These are phyloP conservation scores for Perognathus longimembris DNA, from an alignment of 2,113 vertebrate genomes.

Conservation along the genomic window DNA sequence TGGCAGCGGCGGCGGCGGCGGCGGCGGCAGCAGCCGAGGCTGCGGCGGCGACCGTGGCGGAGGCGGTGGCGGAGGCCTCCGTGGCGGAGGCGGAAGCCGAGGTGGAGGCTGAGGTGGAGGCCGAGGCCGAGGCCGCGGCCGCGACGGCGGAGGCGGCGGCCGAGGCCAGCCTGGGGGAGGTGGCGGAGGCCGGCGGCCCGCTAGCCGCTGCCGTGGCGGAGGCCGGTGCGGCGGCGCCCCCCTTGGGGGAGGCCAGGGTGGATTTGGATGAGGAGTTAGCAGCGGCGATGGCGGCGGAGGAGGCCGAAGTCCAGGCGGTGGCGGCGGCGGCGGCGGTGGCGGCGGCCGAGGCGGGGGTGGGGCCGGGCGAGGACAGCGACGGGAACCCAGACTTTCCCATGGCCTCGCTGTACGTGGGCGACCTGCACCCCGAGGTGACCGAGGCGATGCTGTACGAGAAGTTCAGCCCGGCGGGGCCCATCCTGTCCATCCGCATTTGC, in stretches of 20 bases:
- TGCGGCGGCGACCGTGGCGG: conserved; percentile 72
- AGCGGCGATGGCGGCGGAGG: not conserved
- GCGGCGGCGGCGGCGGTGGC: not conserved
- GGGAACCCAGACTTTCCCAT: conserved; percentile 75
- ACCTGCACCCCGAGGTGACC: conserved; percentile 81
- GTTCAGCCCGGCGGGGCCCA: conserved; percentile 79
- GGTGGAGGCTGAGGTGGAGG: conserved; percentile 70
- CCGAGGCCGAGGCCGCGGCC: conserved; percentile 22
- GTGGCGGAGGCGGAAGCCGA: conserved; percentile 79
- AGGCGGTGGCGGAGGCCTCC: conserved; percentile 78
- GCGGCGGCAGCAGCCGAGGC: conserved; percentile 65
- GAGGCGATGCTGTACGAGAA: conserved; percentile 81
- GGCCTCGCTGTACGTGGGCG: conserved; percentile 80
- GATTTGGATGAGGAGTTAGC: not conserved
- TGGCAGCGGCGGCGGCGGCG: conserved; percentile 13
- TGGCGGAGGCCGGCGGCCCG: not conserved
- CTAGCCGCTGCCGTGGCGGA: not conserved
- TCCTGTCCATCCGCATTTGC: conserved; percentile 80
- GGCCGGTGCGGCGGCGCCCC: conserved; percentile 20
- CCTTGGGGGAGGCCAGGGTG: not conserved
- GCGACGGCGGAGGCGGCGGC: conserved; percentile 33
- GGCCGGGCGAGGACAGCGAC: not conserved
- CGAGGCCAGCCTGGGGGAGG: conserved; percentile 46
- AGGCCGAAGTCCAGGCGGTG: not conserved
- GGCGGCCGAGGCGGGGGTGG: not conserved